phyloP scores from a whole-genome alignment of 2,113 vertebrate genomes.

The Uropsilus gracilis region DNA sequence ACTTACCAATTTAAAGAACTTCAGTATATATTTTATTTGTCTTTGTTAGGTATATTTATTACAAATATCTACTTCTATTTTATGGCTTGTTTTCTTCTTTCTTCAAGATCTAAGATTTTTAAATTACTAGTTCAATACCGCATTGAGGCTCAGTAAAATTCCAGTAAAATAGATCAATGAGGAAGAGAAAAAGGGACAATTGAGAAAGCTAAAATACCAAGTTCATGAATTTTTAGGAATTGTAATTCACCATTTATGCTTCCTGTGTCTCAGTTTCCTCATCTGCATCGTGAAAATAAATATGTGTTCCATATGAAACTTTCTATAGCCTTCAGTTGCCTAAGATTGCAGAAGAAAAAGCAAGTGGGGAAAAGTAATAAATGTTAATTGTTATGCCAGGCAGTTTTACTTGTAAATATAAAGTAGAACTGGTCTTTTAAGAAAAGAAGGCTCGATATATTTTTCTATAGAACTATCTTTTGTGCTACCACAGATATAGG shows the following conservation, averaged over 20 bases:
- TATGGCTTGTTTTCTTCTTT: not conserved
- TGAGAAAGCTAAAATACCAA: not conserved
- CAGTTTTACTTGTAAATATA: conserved; percentile 29
- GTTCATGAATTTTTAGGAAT: not conserved
- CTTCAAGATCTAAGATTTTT: not conserved
- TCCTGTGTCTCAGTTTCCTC: not conserved
- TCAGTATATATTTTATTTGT: not conserved
- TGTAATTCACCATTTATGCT: not conserved
- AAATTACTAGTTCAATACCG: not conserved
- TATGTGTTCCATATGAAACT: not conserved
- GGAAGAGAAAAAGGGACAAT: not conserved
- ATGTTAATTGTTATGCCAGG: conserved; percentile 8
- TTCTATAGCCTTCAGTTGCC: not conserved
- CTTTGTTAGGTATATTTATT: not conserved
- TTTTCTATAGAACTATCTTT: not conserved
- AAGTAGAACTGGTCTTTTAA: not conserved
- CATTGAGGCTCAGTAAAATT: no score
- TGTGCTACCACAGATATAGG: not conserved
- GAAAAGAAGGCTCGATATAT: not conserved
- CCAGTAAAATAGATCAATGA: not conserved
- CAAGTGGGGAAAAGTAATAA: not conserved
- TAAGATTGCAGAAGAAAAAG: not conserved
- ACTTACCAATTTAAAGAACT: not conserved
- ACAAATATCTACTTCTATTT: not conserved
- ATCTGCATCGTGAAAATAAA: not conserved